phyloP scores from a whole-genome alignment of 2,797 vertebrate genomes.

The Pipistrellus pipistrellus region DNA sequence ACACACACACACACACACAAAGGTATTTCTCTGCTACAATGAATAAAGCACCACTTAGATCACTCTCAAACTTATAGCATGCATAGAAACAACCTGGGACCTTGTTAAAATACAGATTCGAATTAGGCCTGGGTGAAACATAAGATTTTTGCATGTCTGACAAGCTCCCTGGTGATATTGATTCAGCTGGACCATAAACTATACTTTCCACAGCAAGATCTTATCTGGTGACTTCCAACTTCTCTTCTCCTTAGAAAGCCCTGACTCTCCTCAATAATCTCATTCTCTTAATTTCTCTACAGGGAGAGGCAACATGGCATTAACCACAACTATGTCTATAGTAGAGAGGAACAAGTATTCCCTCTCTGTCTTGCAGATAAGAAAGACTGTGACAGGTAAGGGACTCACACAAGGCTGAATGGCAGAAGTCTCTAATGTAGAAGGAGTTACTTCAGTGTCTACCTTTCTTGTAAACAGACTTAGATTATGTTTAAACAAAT shows the following conservation, averaged over 20 bases:
- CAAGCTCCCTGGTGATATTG: background rate
- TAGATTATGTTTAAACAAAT: background rate
- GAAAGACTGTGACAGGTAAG: background rate
- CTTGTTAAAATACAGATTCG: conserved; percentile 7
- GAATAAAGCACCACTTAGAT: conserved; percentile 29
- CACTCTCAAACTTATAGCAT: background rate
- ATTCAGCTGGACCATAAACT: background rate
- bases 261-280: background rate
- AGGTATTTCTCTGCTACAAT: background rate
- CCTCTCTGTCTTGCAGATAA: background rate
- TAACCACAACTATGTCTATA: background rate
- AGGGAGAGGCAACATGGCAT: background rate
- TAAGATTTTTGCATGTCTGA: background rate
- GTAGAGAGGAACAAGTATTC: background rate
- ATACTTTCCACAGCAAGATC: background rate
- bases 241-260: background rate
- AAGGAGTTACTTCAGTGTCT: background rate
- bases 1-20: too few species aligned
- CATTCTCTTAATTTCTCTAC: background rate
- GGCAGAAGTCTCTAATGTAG: background rate
- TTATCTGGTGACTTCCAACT: background rate
- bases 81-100: background rate
- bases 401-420: background rate
- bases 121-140: background rate
- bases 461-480: background rate